phyloP scores from a whole-genome alignment of 2,888 invertebrate species.

The Nebria brevicollis region DNA sequence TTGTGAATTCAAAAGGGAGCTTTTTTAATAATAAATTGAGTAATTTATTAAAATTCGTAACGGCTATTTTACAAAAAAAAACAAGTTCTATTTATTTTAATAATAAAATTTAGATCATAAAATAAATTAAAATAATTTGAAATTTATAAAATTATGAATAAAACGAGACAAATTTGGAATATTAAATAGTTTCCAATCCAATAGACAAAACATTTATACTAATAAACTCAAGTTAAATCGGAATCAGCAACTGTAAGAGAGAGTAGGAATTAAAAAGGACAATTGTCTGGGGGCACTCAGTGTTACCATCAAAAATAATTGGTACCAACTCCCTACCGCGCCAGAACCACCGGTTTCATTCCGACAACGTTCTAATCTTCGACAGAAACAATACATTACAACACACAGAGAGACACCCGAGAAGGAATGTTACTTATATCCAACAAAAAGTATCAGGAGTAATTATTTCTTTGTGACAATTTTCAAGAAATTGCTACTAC shows the following conservation, averaged over 20 bases:
- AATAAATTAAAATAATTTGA: too few species aligned
- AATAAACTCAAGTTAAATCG: background rate
- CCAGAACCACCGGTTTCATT: background rate
- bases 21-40: too few species aligned
- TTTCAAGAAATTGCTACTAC: background rate
- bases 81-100: too few species aligned
- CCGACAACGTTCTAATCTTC: background rate
- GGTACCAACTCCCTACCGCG: background rate
- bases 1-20: too few species aligned
- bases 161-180: background rate
- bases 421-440: background rate
- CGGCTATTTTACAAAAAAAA: too few species aligned
- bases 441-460: background rate
- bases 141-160: too few species aligned
- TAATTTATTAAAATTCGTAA: too few species aligned
- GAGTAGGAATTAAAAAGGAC: background rate
- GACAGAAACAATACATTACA: background rate
- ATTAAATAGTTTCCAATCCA: background rate
- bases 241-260: background rate
- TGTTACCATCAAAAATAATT: background rate
- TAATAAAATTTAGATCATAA: too few species aligned
- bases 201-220: background rate
- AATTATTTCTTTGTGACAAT: conserved; percentile 1
- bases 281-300: background rate
- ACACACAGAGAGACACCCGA: background rate